phyloP scores from a whole-genome alignment of 2,888 invertebrate species.

The Athrips mouffetella region DNA sequence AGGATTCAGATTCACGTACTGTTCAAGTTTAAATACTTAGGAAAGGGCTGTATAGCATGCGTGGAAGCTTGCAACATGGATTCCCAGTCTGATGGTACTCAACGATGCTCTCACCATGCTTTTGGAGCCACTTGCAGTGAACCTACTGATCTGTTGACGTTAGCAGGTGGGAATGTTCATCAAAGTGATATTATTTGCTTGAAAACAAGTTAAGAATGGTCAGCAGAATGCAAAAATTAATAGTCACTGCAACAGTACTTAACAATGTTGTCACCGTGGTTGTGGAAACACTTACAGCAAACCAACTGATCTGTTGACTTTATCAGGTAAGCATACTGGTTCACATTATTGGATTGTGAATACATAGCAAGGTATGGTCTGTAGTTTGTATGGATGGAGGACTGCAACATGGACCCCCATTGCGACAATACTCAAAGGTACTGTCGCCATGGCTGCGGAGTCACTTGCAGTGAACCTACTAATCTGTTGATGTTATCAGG shows the following conservation, averaged over 20 bases:
- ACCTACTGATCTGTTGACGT: conserved; percentile 78
- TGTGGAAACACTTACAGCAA: no score
- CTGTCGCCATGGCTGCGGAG: conserved; percentile 83
- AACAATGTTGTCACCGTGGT: no score
- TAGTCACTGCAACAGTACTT: no score
- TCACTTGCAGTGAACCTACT: conserved; percentile 81
- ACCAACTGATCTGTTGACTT: no score
- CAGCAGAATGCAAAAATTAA: no score
- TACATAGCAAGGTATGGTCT: background rate
- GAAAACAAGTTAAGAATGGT: no score
- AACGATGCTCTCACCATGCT: conserved; percentile 82
- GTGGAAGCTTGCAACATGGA: conserved; percentile 79
- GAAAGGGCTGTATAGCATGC: background rate
- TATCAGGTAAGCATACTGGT: conserved; percentile 69
- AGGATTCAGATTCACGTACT: conserved; percentile 22
- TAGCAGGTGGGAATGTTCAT: no score
- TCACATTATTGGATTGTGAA: background rate
- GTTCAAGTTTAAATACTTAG: no score
- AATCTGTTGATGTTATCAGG: no score
- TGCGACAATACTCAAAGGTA: conserved; percentile 84
- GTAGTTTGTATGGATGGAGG: conserved; percentile 40
- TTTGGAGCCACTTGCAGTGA: conserved; percentile 85
- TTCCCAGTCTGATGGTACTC: conserved; percentile 82
- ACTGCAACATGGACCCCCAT: conserved; percentile 81
- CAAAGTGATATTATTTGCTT: no score